Conservation (phyloP, 1,140 invertebrate species). For the Aphelinus certus region DNA sequence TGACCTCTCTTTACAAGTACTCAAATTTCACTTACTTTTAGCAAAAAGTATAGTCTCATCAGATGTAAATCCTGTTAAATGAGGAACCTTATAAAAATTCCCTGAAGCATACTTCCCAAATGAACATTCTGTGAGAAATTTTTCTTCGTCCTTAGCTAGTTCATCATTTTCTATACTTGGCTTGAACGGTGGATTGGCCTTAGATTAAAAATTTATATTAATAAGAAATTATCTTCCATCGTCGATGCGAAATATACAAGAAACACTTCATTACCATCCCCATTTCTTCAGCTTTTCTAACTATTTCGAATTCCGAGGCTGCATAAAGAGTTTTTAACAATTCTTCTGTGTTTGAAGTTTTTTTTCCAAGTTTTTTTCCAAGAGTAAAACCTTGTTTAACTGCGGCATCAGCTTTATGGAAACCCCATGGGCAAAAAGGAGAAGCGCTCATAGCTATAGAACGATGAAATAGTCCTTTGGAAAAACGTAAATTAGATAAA, state of each 20-base stretch:
- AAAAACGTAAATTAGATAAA: neutral
- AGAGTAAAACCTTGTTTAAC: slow-evolving; percentile 60
- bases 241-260: neutral
- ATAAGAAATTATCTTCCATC: slow-evolving; percentile 21
- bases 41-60: slow-evolving; percentile 69
- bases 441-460: slow-evolving; percentile 72
- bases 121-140: slow-evolving; percentile 69
- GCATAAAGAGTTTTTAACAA: slow-evolving; percentile 37
- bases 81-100: slow-evolving; percentile 65
- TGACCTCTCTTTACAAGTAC: no score
- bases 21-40: slow-evolving; percentile 53
- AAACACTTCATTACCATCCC: neutral
- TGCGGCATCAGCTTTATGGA: slow-evolving; percentile 65
- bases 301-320: slow-evolving; percentile 19
- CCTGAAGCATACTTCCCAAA: slow-evolving; percentile 64
- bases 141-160: slow-evolving; percentile 52
- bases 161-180: slow-evolving; percentile 56
- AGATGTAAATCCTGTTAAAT: slow-evolving; percentile 68
- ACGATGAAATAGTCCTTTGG: slow-evolving; percentile 64
- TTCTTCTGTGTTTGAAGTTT: neutral
- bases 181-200: slow-evolving; percentile 65
- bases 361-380: slow-evolving; percentile 59
- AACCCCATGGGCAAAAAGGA: slow-evolving; percentile 73
- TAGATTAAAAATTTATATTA: slow-evolving; percentile 53
- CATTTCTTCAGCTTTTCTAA: slow-evolving; percentile 9